Percentiles rank a stretch among this genome's conserved stretches.
Conservation (phyloP, 2,888 invertebrate species). For the Neoascia interrupta region DNA sequence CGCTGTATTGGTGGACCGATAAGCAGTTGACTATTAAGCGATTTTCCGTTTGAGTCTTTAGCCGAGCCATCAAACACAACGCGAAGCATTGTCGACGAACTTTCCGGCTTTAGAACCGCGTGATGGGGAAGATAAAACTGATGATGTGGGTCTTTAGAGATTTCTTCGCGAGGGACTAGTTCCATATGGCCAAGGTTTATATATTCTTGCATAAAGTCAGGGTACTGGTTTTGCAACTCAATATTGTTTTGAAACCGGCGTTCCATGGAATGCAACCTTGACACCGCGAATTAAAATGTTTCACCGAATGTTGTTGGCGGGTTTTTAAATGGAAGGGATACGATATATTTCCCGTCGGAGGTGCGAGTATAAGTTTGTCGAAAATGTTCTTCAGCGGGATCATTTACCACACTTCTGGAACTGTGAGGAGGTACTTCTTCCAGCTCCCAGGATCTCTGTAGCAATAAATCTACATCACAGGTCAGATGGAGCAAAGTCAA, state of each 20-base stretch:
- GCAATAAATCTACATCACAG: too few relatives aligned
- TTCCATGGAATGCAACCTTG: constrained; percentile 19
- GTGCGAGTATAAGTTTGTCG: too few relatives aligned
- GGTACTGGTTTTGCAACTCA: constrained; percentile 6
- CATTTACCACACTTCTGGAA: too few relatives aligned
- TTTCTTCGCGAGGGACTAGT: not conserved
- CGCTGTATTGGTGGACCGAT: too few relatives aligned
- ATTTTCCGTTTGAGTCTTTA: too few relatives aligned
- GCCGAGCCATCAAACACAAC: too few relatives aligned
- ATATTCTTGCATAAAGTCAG: constrained; percentile 28
- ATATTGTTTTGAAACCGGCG: constrained; percentile 3
- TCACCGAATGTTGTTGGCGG: constrained; percentile 22
- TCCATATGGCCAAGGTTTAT: constrained; percentile 21
- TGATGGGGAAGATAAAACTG: constrained; percentile 69
- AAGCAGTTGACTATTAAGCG: too few relatives aligned
- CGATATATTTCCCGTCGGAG: too few relatives aligned
- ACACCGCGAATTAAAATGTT: constrained; percentile 21
- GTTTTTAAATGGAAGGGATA: constrained; percentile 34
- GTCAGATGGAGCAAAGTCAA: too few relatives aligned
- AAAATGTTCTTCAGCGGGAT: constrained; percentile 38
- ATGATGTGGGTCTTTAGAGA: not conserved
- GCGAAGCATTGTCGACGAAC: constrained; percentile 38
- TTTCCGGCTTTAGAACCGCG: constrained; percentile 57
- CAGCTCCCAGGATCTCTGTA: too few relatives aligned
- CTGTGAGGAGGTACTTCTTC: too few relatives aligned